Percentiles rank a stretch among this genome's conserved stretches.
These are phyloP conservation scores for Mesorhabditis belari DNA, from an alignment of 2,888 invertebrate genomes.

Conservation along the genomic window DNA sequence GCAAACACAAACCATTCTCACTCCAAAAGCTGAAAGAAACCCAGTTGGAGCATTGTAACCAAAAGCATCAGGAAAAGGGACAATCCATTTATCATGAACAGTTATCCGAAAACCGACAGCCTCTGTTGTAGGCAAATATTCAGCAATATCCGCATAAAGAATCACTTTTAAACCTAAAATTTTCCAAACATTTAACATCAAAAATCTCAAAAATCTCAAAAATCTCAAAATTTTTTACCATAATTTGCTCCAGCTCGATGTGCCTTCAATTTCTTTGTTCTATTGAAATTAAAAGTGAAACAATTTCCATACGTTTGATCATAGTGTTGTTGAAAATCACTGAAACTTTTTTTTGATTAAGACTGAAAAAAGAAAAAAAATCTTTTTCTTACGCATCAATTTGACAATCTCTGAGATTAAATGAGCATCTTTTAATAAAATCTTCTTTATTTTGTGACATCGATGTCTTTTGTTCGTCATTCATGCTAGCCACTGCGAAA, in stretches of 20 bases:
- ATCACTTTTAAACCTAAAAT: slow-evolving; percentile 45
- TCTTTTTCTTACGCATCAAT: slow-evolving; percentile 33
- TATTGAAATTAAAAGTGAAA: slow-evolving; percentile 50
- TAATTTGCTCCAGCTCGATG: slow-evolving; percentile 52
- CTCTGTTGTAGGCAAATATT: slow-evolving; percentile 51
- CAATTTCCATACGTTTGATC: slow-evolving; percentile 52
- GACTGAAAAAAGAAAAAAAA: neutral
- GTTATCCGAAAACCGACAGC: slow-evolving; percentile 51
- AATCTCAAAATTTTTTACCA: slow-evolving; percentile 34
- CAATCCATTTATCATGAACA: slow-evolving; percentile 51
- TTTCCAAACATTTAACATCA: neutral
- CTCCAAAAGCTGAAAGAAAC: slow-evolving; percentile 50
- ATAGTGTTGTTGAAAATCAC: slow-evolving; percentile 49
- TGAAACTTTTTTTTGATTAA: slow-evolving; percentile 6
- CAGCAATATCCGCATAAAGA: slow-evolving; percentile 48
- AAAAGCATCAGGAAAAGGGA: slow-evolving; percentile 52
- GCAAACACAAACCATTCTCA: slow-evolving; percentile 39
- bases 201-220: neutral
- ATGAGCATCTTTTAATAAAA: slow-evolving; percentile 51
- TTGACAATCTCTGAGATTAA: slow-evolving; percentile 51
- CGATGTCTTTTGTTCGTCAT: slow-evolving; percentile 25
- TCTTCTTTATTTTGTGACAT: slow-evolving; percentile 48
- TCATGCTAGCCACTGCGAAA: slow-evolving; percentile 50
- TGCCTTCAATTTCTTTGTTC: slow-evolving; percentile 40
- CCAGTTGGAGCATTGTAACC: slow-evolving; percentile 52